phyloP scores from a whole-genome alignment of 2,888 invertebrate genomes.

The Caenorhabditis sulstoni region DNA sequence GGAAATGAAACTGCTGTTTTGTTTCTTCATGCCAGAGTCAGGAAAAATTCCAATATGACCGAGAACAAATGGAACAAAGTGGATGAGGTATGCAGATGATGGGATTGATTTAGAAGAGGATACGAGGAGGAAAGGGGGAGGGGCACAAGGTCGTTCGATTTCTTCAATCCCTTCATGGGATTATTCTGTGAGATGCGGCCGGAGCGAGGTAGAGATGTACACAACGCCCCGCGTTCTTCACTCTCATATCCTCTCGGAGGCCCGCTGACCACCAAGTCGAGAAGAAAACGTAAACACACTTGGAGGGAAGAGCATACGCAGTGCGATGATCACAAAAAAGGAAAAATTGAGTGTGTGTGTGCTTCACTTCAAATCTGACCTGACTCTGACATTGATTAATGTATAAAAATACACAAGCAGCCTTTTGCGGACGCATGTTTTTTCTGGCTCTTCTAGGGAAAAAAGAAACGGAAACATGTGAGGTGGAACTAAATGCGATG shows the following conservation, averaged over 20 bases:
- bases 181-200: slow-evolving; percentile 29
- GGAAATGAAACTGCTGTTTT: slow-evolving; percentile 5
- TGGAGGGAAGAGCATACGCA: slow-evolving; percentile 21
- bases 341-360: slow-evolving; percentile 16
- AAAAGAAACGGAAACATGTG: slow-evolving; percentile 27
- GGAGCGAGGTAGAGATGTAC: no score
- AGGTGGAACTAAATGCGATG: slow-evolving; percentile 11
- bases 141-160: slow-evolving; percentile 32
- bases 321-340: background rate
- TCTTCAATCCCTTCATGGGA: slow-evolving; percentile 50
- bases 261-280: background rate
- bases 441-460: slow-evolving; percentile 36
- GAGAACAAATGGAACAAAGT: slow-evolving; percentile 14
- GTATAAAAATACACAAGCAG: slow-evolving; percentile 45
- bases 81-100: slow-evolving; percentile 3
- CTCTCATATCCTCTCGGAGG: slow-evolving; percentile 12
- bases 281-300: slow-evolving; percentile 37
- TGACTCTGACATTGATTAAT: slow-evolving; percentile 49
- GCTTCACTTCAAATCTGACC: slow-evolving; percentile 46
- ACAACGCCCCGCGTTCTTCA: background rate
- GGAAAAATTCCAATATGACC: slow-evolving; percentile 19
- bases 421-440: slow-evolving; percentile 32
- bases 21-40: background rate
- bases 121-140: slow-evolving; percentile 15
- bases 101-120: slow-evolving; percentile 20